Evolutionary conservation across 2,888 invertebrate species (phyloP), one percentile per base, ranked within the genome.

Genomic region (Ephialtes manifestator): DNA sequence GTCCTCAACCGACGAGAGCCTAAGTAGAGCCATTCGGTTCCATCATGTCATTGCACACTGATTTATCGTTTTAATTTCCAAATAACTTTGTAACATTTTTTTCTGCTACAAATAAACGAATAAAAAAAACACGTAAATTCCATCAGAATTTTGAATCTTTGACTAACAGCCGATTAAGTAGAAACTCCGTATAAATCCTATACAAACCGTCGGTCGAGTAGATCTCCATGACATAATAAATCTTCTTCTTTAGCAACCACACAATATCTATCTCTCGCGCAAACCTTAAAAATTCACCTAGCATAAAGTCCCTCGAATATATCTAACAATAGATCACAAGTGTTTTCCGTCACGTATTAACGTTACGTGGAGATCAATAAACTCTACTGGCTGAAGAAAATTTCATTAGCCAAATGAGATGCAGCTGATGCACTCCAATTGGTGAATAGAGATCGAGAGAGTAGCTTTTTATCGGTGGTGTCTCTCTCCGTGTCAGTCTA

Each of bases 281-380:
- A 63, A 63, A 63, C n/a, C 31, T 31, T 13, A 55, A 2, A 55
- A 24, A 55, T 28, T 8, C 13, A 5, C 24, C 55, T 13, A 13
- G 10, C 13, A 7, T 2, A 55, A 55, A 55, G 2, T 28, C 24
- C 28, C 24, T 10, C 24, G 11, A 55, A 8, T 35, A 18, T n/a
- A 63, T 31, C 28, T 15, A 60, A 60, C 35, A 67, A 48, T 13
- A 60, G 55, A 28, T 70, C 58, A 58, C 58, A 55, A 58, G 83
- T 88, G 82, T 89, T 88, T 85, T 86, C 81, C 74, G 72, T 78
- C 88, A 86, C 82, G 81, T 81, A 86, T 68, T 83, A 72, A 75
- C 74, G 65, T 88, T 78, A 80, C 46, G 39, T 5, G 20, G 72
- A 71, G 90, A 89, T 89, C 90, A 88, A 90, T 90, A 90, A 89